Conservation (phyloP, 2,888 invertebrate species). For the Lucinisca nassula region DNA sequence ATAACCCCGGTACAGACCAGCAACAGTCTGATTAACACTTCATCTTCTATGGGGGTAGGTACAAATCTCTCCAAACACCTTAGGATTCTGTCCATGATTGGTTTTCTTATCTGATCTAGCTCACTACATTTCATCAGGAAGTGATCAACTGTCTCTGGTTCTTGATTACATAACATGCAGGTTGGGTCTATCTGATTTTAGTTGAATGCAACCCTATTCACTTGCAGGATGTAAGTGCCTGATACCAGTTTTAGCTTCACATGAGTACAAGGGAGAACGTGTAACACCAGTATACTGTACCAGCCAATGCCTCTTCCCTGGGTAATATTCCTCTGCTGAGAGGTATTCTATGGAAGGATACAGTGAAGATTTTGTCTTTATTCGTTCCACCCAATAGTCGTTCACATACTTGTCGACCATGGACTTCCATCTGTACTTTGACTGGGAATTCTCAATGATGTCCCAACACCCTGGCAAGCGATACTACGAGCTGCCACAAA, state of each 20-base stretch:
- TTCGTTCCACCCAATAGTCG: too few relatives aligned
- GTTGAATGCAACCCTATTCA: not conserved
- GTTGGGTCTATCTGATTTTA: not conserved
- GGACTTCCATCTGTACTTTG: not conserved
- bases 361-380: too few relatives aligned
- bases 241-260: not conserved
- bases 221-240: not conserved
- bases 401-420: not conserved
- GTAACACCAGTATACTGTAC: not conserved
- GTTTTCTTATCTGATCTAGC: not conserved
- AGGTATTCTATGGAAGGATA: too few relatives aligned
- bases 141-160: not conserved
- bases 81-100: not conserved
- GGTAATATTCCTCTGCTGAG: too few relatives aligned
- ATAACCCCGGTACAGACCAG: not conserved
- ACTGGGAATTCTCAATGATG: not conserved
- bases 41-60: not conserved
- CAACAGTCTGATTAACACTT: not conserved
- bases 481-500: constrained; percentile 21
- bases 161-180: not conserved
- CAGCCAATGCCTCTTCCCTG: too few relatives aligned
- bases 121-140: not conserved
- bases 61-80: not conserved
- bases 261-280: not conserved
- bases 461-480: not conserved